A percentile compares a stretch with the other conserved stretches of the same genome.
Conservation (phyloP, 1,140 invertebrate genomes). For the Drosophila equinoxialis region DNA sequence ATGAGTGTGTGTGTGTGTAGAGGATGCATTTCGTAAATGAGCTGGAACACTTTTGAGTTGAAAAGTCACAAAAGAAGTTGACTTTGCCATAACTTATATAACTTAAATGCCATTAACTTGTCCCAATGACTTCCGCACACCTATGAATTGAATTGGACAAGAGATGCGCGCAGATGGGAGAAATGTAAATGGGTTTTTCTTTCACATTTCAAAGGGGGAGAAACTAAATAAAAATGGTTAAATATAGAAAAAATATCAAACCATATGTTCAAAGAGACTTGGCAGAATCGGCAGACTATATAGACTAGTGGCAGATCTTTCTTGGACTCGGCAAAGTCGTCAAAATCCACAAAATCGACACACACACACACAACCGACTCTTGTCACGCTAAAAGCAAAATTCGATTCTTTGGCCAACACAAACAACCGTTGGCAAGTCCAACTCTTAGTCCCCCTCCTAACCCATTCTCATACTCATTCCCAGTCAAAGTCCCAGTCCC, state of each 20-base stretch:
- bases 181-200: slow-evolving; percentile 32
- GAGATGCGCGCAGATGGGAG: slow-evolving; percentile 26
- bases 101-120: slow-evolving; percentile 73
- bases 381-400: slow-evolving; percentile 78
- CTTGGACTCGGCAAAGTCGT: no score
- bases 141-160: slow-evolving; percentile 2
- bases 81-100: slow-evolving; percentile 65
- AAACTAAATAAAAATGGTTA: background rate
- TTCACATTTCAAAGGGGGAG: background rate
- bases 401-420: slow-evolving; percentile 75
- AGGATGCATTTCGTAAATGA: slow-evolving; percentile 20
- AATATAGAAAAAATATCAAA: slow-evolving; percentile 46
- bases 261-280: slow-evolving; percentile 76
- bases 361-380: no score
- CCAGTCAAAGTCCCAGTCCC: slow-evolving; percentile 1
- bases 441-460: slow-evolving; percentile 19
- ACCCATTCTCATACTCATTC: slow-evolving; percentile 32
- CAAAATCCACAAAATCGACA: no score
- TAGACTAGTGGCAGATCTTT: no score
- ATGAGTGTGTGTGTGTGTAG: slow-evolving; percentile 7
- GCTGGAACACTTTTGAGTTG: slow-evolving; percentile 15
- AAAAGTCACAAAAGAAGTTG: slow-evolving; percentile 7
- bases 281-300: slow-evolving; percentile 36
- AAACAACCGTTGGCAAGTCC: slow-evolving; percentile 70
- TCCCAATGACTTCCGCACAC: slow-evolving; percentile 69